phyloP scores from a whole-genome alignment of 1,140 invertebrate species.

The Microplitis mediator region DNA sequence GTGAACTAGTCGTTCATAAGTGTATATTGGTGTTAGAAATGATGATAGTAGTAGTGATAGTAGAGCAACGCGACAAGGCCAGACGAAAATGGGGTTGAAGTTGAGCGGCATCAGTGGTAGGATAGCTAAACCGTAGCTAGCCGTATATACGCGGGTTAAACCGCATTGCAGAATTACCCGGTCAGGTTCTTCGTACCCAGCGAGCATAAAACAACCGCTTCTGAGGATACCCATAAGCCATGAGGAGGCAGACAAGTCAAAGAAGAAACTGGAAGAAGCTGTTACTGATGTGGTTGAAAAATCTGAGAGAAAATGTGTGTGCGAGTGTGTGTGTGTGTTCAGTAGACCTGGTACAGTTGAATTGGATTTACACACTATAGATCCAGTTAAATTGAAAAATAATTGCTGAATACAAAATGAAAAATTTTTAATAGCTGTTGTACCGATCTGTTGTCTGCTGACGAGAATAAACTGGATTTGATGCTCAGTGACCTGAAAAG shows the following conservation, averaged over 20 bases:
- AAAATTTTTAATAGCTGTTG: no score
- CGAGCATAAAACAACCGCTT: constrained; percentile 55
- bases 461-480: no score
- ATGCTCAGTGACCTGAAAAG: no score
- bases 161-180: constrained; percentile 61
- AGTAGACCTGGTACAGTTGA: background rate
- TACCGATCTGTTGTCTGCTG: no score
- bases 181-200: constrained; percentile 47
- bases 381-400: no score
- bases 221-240: constrained; percentile 35
- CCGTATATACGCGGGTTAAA: constrained; percentile 45
- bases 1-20: no score
- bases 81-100: constrained; percentile 3
- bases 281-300: constrained; percentile 45
- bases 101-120: constrained; percentile 17
- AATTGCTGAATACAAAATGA: no score
- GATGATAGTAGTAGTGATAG: constrained; percentile 9
- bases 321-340: background rate
- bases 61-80: constrained; percentile 16
- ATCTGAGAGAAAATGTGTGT: constrained; percentile 44
- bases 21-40: no score
- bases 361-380: no score
- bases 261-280: background rate
- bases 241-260: constrained; percentile 14
- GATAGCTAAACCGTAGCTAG: constrained; percentile 22